Conservation (phyloP, 2,888 invertebrate species). For the Ophion ventricosus region DNA sequence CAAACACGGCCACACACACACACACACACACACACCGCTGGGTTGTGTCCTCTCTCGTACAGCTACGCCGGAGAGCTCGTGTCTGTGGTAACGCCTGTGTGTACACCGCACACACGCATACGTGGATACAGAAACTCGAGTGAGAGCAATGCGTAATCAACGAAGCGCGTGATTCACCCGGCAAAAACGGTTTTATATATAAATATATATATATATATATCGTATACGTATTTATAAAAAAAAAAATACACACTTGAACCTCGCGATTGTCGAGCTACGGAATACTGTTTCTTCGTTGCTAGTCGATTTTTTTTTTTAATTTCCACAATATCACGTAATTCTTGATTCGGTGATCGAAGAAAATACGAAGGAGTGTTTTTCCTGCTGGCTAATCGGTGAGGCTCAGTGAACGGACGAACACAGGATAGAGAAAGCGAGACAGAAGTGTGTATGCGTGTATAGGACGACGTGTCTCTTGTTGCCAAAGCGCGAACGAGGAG, state of each 20-base stretch:
- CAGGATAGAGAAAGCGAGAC: constrained; percentile 30
- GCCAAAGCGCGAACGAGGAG: constrained; percentile 21
- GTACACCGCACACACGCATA: constrained; percentile 5
- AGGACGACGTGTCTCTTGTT: constrained; percentile 28
- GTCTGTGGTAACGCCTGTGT: constrained; percentile 8
- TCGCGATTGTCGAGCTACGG: not conserved
- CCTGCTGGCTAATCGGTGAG: not conserved
- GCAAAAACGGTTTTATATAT: constrained; percentile 70
- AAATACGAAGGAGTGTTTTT: constrained; percentile 25
- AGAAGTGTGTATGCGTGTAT: constrained; percentile 6
- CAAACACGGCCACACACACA: constrained; percentile 31
- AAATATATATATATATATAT: too few species aligned
- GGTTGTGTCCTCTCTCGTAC: constrained; percentile 35
- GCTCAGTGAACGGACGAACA: constrained; percentile 11
- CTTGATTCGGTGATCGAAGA: constrained; percentile 11
- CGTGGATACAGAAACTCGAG: constrained; percentile 29
- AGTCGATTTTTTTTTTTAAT: not conserved
- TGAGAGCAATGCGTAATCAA: constrained; percentile 65
- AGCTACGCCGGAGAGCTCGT: not conserved
- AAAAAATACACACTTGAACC: not conserved
- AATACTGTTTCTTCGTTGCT: not conserved
- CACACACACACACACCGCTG: constrained; percentile 52
- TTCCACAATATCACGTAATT: not conserved
- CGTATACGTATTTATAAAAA: constrained; percentile 39
- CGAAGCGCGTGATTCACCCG: constrained; percentile 78